These are phyloP conservation scores for Amaurobius ferox DNA, from an alignment of 2,888 invertebrate genomes.

Conservation along the genomic window DNA sequence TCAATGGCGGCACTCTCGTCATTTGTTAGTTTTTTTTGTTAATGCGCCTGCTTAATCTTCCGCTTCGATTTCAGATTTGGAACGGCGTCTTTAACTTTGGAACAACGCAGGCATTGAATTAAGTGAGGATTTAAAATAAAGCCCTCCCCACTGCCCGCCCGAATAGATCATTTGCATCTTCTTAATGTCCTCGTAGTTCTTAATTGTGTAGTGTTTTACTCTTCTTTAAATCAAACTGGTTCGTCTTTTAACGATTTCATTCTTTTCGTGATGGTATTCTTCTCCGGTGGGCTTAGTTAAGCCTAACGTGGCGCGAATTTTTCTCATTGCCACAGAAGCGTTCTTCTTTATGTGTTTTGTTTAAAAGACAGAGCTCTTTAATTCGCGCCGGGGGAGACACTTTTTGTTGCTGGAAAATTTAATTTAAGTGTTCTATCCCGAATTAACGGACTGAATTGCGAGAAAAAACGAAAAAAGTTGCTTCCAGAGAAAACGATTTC, in stretches of 20 bases:
- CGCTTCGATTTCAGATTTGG: constrained; percentile 7
- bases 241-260: background rate
- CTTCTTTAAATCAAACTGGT: background rate
- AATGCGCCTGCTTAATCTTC: background rate
- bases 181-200: background rate
- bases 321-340: background rate
- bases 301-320: background rate
- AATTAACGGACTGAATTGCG: background rate
- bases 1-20: background rate
- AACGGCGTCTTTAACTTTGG: background rate
- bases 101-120: background rate
- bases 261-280: background rate
- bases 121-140: background rate
- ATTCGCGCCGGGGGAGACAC: background rate
- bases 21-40: background rate
- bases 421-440: background rate
- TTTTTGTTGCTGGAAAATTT: background rate
- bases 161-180: constrained; percentile 12
- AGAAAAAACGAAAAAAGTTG: background rate
- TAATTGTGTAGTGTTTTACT: background rate
- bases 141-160: background rate
- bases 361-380: background rate
- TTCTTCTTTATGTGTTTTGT: background rate
- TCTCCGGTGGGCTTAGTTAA: background rate
- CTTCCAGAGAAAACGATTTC: no score